A percentile compares a stretch with the other conserved stretches of the same genome.
Evolutionary conservation across 2,888 invertebrate genomes (phyloP).

Genomic region (Hirtodrosophila duncani): DNA sequence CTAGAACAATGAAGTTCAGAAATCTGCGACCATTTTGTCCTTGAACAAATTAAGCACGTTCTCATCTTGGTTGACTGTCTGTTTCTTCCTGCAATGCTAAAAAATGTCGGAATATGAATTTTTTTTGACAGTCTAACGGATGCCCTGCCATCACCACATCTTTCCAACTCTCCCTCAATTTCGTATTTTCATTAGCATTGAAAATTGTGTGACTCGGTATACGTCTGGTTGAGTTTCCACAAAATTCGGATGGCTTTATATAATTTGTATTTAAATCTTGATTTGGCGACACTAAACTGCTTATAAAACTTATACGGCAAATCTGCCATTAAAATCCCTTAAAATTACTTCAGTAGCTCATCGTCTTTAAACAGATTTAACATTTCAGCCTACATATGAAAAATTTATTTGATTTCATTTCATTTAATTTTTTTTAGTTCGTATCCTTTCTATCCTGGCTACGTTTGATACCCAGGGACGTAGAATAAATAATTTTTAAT

Average conservation of each 20-base stretch:
- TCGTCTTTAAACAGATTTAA: no score
- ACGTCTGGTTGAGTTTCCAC: constrained; percentile 30
- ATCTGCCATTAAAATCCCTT: constrained; percentile 5
- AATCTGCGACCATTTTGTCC: no score
- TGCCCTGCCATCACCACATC: no score
- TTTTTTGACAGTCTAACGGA: no score
- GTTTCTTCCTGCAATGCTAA: no score
- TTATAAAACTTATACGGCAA: constrained; percentile 5
- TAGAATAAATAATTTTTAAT: constrained; percentile 43
- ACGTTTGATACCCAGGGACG: constrained; percentile 16
- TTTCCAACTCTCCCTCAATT: no score
- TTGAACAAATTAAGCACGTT: no score
- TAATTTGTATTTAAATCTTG: constrained; percentile 24
- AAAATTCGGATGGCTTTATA: constrained; percentile 33
- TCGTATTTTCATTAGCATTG: constrained; percentile 27
- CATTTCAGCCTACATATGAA: no score
- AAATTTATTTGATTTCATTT: constrained; percentile 25
- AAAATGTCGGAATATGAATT: no score
- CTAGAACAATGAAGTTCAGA: no score
- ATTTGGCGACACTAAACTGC: constrained; percentile 6
- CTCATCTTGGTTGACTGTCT: no score
- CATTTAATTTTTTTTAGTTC: constrained; percentile 21
- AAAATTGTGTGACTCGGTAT: constrained; percentile 38
- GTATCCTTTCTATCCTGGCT: constrained; percentile 34
- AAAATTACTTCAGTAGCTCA: constrained; percentile 9